Conservation (phyloP, 2,797 vertebrate species). For the Danio kyathit region DNA sequence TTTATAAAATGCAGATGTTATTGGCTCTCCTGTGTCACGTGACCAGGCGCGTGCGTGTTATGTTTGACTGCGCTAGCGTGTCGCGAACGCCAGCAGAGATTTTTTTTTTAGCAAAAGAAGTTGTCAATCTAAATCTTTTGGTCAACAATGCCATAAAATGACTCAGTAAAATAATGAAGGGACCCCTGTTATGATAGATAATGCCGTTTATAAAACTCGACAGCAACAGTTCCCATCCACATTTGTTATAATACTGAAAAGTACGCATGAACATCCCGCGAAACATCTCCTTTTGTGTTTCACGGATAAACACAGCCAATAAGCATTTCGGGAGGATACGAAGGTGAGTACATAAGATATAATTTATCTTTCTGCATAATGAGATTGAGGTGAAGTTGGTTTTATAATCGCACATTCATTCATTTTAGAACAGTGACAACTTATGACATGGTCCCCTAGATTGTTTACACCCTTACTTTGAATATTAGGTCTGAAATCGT, state of each 20-base stretch:
- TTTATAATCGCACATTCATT: too few species aligned
- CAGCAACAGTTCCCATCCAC: neutral
- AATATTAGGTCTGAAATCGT: too few species aligned
- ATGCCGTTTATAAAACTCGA: neutral
- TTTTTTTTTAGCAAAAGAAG: neutral
- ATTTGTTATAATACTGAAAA: neutral
- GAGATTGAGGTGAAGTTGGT: too few species aligned
- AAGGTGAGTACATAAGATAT: neutral
- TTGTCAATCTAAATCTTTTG: neutral
- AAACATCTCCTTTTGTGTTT: neutral
- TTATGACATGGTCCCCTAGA: too few species aligned
- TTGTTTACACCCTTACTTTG: too few species aligned
- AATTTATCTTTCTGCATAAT: neutral
- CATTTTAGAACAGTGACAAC: too few species aligned
- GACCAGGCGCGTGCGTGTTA: neutral
- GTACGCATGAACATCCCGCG: neutral
- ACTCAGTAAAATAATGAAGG: too few species aligned
- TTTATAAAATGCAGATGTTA: neutral
- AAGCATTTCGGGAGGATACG: neutral
- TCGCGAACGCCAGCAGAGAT: neutral
- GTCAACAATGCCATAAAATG: neutral
- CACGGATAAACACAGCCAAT: neutral
- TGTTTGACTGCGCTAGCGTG: too few species aligned
- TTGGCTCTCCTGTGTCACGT: neutral
- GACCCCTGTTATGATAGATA: neutral